Evolutionary conservation across 2,797 vertebrate species (phyloP), one percentile per base, ranked within the genome.

Genomic region (Anniella stebbinsi): DNA sequence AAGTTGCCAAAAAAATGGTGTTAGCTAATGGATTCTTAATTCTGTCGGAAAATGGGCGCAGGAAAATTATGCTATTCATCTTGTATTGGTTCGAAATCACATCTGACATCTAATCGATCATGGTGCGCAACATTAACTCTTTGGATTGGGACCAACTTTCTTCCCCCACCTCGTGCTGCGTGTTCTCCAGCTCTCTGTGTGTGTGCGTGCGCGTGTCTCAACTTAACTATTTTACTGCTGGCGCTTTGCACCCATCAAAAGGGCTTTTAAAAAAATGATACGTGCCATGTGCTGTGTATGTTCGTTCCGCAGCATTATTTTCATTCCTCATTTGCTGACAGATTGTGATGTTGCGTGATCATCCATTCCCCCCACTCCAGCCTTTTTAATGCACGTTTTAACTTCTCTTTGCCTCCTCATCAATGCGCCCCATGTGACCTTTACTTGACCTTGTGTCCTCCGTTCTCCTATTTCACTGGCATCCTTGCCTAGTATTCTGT

Each of bases 51-150:
- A 97, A 96, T 95, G 96, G 96, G 97, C 94, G 96, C 96, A 96
- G 95, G 96, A 94, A 95, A 97, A 97, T 97, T 97, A 97, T 97
- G 98, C 98, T 98, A 98, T 98, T 98, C 98, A 98, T 98, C 98
- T 98, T 98, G 98, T 98, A 98, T 98, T 97, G 98, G 98, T 98
- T 98, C 97, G 98, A 98, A 98, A 98, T 98, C 98, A 97, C 97
- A 97, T 97, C 97, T 99, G 98, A 98, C 98, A 98, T 97, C 97
- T 98, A 98, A 98, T 98, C 98, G 98, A 98, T 98, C 98, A 98
- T 98, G 98, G 98, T 98, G 98, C 98, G 98, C 98, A 98, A 99
- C 98, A 99, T 99, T 98, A 99, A 98, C 98, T 98, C 98, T 98
- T 98, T 99, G 98, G 98, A 99, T 98, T 97, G 98, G 98, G 98